Evolutionary conservation across 2,113 vertebrate species (phyloP).

Genomic region (Odontesthes bonariensis): DNA sequence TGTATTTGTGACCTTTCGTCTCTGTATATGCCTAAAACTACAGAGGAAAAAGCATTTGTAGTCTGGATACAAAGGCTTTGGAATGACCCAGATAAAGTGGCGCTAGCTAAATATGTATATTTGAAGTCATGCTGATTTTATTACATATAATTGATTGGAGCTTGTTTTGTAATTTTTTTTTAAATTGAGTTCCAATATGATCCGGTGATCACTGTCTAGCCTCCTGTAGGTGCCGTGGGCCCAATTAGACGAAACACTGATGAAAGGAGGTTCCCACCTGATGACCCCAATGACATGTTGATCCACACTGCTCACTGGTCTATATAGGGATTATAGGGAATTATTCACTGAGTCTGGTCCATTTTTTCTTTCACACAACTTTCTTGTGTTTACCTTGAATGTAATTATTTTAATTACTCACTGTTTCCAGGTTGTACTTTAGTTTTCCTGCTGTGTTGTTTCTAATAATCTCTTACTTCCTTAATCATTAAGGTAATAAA

Average conservation of each 20-base stretch:
- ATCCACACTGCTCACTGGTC: no score
- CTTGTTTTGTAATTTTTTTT: background rate
- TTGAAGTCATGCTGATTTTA: background rate
- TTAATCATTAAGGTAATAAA: constrained; percentile 89
- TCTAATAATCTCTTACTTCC: background rate
- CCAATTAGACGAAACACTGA: no score
- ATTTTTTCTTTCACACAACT: no score
- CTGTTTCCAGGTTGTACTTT: background rate
- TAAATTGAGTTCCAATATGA: background rate
- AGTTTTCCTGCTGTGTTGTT: background rate
- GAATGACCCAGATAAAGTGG: constrained; percentile 17
- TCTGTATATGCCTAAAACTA: constrained; percentile 4
- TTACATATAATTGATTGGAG: background rate
- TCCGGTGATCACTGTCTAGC: no score
- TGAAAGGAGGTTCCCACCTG: no score
- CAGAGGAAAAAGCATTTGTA: background rate
- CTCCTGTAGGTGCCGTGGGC: no score
- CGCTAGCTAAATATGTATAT: constrained; percentile 9
- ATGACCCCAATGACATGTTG: no score
- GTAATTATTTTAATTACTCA: background rate
- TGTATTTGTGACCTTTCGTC: constrained; percentile 24
- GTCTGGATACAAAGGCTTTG: constrained; percentile 17
- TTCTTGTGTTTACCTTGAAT: no score
- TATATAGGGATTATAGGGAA: no score
- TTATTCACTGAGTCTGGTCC: no score